Base-by-base conservation (phyloP, 1,140 invertebrate genomes). In the Nasonia longicornis region DNA sequence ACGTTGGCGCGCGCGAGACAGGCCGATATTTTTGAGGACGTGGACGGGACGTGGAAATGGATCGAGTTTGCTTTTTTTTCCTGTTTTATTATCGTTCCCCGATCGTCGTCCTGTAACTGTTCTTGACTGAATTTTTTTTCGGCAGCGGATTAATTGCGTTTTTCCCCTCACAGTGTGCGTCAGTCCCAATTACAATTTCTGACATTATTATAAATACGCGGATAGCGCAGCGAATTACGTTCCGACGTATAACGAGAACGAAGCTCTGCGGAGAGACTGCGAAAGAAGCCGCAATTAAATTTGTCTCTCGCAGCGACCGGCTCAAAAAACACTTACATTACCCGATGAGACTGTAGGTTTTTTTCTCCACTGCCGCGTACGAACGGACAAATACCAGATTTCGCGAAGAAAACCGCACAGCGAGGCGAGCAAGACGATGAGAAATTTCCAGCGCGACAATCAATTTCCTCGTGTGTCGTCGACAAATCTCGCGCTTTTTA, bases 381-480 rank as follows among this genome's bases (percentile, higher is more conserved):
- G 11, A 48, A 12, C 4, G 52, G 20, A 58, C 52, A 58, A 58
- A 58, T 58, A 58, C 4, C 16, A n/a, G 52, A 58, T 58, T 58
- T 52, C 48, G 48, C 64, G 31, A 70, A 70, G 48, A 52, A 70
- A 78, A 22, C 20, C 66, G 20, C 69, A 20, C 52, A 42, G 26
- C 3, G 6, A 35, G 64, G 2, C 42, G 2, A 8, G 63, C 2
- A 42, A 69, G 45, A 80, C 52, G 38, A 64, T 73, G 58, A 80
- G 52, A 80, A 80, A 80, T 73, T 45, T 73, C 35, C 35, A 45
- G 31, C 29, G 11, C 22, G 29, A 72, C 77, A 72, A 79, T 79
- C 77, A 79, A 79, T 20, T 58, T 8, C 45, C 11, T 8, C n/a
- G 0, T 14, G 35, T 72, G 3, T 6, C 42, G 78, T 66, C 52